phyloP scores from a whole-genome alignment of 2,113 vertebrate genomes.

The Pygoscelis adeliae region DNA sequence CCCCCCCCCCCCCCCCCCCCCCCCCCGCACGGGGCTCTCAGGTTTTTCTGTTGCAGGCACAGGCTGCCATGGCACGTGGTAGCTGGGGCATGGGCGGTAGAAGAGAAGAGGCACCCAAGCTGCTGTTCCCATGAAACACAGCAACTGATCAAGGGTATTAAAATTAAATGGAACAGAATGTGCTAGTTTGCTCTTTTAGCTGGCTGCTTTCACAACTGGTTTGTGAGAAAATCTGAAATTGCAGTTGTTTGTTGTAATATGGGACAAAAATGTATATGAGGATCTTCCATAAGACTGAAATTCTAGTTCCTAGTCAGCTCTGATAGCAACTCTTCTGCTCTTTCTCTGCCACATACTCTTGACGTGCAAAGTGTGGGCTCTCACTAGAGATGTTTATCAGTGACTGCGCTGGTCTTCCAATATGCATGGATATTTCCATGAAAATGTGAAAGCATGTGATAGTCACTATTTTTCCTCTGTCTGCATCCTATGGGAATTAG shows the following conservation, averaged over 20 bases:
- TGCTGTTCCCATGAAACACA: neutral
- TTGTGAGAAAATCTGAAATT: neutral
- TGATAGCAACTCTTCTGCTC: neutral
- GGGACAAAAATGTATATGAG: neutral
- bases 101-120: neutral
- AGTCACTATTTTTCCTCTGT: neutral
- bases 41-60: neutral
- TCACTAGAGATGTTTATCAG: neutral
- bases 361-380: neutral
- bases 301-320: neutral
- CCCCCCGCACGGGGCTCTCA: neutral
- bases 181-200: neutral
- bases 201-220: neutral
- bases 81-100: neutral
- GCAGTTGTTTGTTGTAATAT: neutral
- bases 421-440: neutral
- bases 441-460: neutral
- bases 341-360: neutral
- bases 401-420: neutral
- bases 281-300: neutral
- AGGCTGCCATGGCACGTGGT: rapidly evolving
- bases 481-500: neutral
- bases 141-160: neutral
- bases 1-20: too few relatives aligned
- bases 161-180: neutral